Evolutionary conservation across 2,797 vertebrate genomes (phyloP), one percentile per base, ranked within the genome.

Genomic region (Adelosebastes latens): DNA sequence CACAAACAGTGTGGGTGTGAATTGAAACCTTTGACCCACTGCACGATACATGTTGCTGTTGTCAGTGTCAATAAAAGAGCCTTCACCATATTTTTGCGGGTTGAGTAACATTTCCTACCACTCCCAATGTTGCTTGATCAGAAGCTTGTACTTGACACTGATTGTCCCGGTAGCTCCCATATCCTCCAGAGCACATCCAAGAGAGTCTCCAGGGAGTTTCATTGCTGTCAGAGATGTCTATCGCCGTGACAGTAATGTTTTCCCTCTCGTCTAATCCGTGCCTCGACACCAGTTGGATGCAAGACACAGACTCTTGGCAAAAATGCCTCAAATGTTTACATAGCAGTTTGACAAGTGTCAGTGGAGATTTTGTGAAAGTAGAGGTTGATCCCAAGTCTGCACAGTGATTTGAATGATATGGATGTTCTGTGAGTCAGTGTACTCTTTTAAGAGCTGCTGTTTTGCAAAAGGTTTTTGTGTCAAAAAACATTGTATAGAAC

Each of bases 241-340:
- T 80, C 55, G 22, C n/a, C 14, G 10, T 79, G 79, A 67, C 66
- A 78, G 52, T 5, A 39, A 53, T 24, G 46, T 58, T 72, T 60
- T 70, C 61, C 29, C 6, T 39, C 6, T 29, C 8, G 3, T 52
- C 31, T 8, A 61, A 72, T 64, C 25, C 76, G 4, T 77, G 62
- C 14, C 27, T 79, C 31, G 18, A 32, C 63, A 70, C 67, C 78
- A 68, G 52, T 59, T 4, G 4, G 53, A 79, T 34, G 61, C 16
- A 20, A 71, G 61, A 64, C 59, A 59, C 2, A 2, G 27, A 68
- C 53, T 61, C 1, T 22, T 62, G 20, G 22, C 13, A 34, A 65
- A 80, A 67, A 74, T 16, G 8, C 3, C 14, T 53, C 22, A 56
- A 25, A 46, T 62, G 42, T 77, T 81, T 69, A 65, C 25, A 56